Percentiles rank a stretch among this genome's conserved stretches.
phyloP scores from a whole-genome alignment of 1,140 invertebrate genomes.

The Mycetomoellerius zeteki region DNA sequence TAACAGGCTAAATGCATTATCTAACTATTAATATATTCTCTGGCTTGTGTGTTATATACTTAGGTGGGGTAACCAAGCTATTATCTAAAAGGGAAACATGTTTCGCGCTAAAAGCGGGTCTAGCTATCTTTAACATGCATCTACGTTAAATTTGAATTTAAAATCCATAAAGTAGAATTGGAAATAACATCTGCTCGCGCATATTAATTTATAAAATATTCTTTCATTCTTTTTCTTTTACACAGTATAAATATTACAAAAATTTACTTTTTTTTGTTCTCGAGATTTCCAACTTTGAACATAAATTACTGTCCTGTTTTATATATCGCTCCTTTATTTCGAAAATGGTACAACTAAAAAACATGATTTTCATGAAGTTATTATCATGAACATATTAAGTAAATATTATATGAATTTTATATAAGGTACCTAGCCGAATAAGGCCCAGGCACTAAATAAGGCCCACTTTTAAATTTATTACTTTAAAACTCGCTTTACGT shows the following conservation, averaged over 20 bases:
- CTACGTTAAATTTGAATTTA: constrained; percentile 41
- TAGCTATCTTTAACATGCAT: constrained; percentile 4
- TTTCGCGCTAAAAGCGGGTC: constrained; percentile 13
- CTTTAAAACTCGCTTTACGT: too few relatives aligned
- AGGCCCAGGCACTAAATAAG: too few relatives aligned
- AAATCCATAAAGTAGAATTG: constrained; percentile 22
- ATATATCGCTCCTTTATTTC: too few relatives aligned
- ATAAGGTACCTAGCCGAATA: too few relatives aligned
- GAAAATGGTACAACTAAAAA: too few relatives aligned
- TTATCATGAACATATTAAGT: too few relatives aligned
- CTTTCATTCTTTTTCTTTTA: background rate
- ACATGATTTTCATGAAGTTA: too few relatives aligned
- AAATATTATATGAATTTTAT: too few relatives aligned
- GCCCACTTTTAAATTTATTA: too few relatives aligned
- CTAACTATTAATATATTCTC: background rate
- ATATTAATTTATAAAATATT: background rate
- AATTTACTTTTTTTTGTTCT: background rate
- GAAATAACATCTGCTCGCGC: constrained; percentile 2
- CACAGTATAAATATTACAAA: background rate
- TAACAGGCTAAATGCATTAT: constrained; percentile 12
- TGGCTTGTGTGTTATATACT: background rate
- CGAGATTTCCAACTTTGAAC: background rate
- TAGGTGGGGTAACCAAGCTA: background rate
- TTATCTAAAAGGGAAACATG: constrained; percentile 9
- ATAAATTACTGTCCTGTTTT: background rate